phyloP scores from a whole-genome alignment of 2,797 vertebrate genomes.

The Leuciscus waleckii region DNA sequence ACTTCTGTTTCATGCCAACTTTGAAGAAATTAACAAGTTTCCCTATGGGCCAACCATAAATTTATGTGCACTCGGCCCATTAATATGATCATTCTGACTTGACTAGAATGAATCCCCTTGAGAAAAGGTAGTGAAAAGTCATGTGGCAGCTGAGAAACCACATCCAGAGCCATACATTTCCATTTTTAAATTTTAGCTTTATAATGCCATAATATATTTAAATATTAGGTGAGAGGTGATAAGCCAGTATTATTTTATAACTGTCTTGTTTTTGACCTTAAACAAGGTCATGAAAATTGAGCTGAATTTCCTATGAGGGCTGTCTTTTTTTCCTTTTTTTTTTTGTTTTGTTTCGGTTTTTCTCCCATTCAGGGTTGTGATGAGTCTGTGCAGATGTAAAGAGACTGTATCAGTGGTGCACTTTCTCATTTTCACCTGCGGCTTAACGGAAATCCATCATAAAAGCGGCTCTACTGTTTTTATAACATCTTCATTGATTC shows the following conservation, averaged over 20 bases:
- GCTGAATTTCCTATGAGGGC: neutral
- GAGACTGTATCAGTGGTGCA: slow-evolving; percentile 25
- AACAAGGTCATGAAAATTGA: neutral
- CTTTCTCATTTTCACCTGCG: slow-evolving; percentile 38
- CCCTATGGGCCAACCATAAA: neutral
- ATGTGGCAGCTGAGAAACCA: neutral
- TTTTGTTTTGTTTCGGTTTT: neutral
- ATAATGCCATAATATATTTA: neutral
- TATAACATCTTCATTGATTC: slow-evolving; percentile 73
- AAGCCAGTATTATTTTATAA: neutral
- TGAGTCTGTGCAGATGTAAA: slow-evolving; percentile 34
- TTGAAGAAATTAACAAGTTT: neutral
- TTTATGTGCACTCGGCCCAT: neutral
- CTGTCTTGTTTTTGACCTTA: neutral
- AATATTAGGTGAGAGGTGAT: neutral
- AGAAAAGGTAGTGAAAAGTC: neutral
- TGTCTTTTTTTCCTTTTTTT: neutral
- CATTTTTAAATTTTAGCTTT: neutral
- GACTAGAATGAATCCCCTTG: neutral
- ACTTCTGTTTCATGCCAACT: neutral
- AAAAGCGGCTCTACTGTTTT: slow-evolving; percentile 54
- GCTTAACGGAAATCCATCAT: slow-evolving; percentile 58
- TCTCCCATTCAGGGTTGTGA: slow-evolving; percentile 21
- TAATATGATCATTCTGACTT: neutral
- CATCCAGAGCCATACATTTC: neutral